Evolutionary conservation across 2,888 invertebrate genomes (phyloP).

Genomic region (Clanis bilineata): DNA sequence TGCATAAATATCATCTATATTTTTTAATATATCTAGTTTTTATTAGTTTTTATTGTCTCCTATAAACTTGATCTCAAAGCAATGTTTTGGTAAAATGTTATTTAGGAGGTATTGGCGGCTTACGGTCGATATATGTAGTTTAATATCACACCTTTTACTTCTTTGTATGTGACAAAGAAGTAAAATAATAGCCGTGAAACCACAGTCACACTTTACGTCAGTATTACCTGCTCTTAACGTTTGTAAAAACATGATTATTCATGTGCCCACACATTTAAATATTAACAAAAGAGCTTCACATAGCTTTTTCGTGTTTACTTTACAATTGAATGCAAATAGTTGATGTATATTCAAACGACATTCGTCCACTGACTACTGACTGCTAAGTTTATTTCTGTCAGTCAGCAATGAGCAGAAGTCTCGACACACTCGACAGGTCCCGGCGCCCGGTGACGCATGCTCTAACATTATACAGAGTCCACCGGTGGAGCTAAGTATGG

Average conservation of each 20-base stretch:
- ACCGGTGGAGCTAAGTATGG: constrained; percentile 58
- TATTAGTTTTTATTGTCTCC: too few species aligned
- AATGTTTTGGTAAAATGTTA: too few species aligned
- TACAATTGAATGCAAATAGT: constrained; percentile 32
- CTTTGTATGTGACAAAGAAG: too few species aligned
- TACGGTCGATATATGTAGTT: too few species aligned
- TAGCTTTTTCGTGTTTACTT: not conserved
- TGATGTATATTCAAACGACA: constrained; percentile 30
- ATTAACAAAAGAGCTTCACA: not conserved
- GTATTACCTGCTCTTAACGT: not conserved
- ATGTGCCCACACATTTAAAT: not conserved
- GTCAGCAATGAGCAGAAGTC: constrained; percentile 34
- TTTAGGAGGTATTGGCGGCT: too few species aligned
- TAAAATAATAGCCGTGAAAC: not conserved
- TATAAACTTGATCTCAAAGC: too few species aligned
- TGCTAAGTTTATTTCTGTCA: constrained; percentile 45
- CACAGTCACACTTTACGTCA: not conserved
- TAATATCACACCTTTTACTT: too few species aligned
- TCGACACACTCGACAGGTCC: constrained; percentile 55
- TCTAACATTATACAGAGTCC: constrained; percentile 51
- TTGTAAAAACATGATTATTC: not conserved
- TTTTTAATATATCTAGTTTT: too few species aligned
- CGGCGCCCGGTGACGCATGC: constrained; percentile 63
- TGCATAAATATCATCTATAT: too few species aligned
- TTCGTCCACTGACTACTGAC: constrained; percentile 33